A percentile compares a stretch with the other conserved stretches of the same genome.
phyloP scores from a whole-genome alignment of 2,113 vertebrate genomes.

The Panurus biarmicus region DNA sequence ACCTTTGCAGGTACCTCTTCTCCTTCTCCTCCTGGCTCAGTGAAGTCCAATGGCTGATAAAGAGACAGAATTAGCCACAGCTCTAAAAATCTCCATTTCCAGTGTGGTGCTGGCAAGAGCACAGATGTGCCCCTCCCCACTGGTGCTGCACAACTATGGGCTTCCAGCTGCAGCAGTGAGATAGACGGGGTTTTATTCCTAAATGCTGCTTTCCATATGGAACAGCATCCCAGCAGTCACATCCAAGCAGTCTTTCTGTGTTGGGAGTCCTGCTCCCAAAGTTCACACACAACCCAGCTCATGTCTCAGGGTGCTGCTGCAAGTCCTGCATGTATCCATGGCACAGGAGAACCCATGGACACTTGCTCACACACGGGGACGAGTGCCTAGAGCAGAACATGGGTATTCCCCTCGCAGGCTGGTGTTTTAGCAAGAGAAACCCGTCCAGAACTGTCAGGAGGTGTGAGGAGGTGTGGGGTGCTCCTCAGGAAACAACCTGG shows the following conservation, averaged over 20 bases:
- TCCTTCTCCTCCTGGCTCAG: background rate
- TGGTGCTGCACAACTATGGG: accelerated
- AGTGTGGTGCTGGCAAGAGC: background rate
- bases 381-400: background rate
- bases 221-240: background rate
- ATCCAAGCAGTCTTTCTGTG: background rate
- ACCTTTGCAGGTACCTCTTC: background rate
- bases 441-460: background rate
- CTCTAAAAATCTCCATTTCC: background rate
- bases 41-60: background rate
- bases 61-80: background rate
- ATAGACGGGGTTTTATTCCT: background rate
- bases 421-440: background rate
- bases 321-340: background rate
- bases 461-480: background rate
- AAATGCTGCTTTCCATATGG: background rate
- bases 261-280: background rate
- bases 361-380: accelerated
- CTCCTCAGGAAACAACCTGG: accelerated
- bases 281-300: accelerated
- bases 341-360: accelerated
- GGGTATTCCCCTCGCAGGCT: background rate
- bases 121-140: background rate
- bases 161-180: background rate
- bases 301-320: background rate